These are phyloP conservation scores for Liopterus haemorrhoidalis DNA, from an alignment of 2,888 invertebrate genomes.

Conservation along the genomic window DNA sequence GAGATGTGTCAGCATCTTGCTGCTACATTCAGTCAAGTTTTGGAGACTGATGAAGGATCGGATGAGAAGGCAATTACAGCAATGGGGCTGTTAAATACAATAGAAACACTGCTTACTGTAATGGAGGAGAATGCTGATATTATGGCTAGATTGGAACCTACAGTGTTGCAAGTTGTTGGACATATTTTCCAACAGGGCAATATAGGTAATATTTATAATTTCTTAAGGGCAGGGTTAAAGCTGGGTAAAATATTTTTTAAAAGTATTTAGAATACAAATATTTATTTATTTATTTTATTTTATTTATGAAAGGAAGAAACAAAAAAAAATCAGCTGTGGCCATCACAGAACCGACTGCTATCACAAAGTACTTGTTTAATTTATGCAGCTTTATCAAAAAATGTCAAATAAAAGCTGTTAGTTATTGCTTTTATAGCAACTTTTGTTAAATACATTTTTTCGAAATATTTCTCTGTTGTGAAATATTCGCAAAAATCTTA, in stretches of 20 bases:
- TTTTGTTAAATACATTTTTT: too few relatives aligned
- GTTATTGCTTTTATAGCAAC: background rate
- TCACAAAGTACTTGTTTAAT: background rate
- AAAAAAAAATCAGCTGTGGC: background rate
- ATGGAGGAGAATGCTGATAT: conserved; percentile 85
- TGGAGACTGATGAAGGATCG: conserved; percentile 78
- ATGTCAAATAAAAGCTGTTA: background rate
- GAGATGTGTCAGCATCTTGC: conserved; percentile 93
- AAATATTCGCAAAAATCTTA: too few relatives aligned
- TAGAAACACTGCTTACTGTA: conserved; percentile 89
- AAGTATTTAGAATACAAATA: conserved; percentile 18
- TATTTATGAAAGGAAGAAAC: background rate
- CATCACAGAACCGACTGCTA: background rate
- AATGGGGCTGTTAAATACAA: conserved; percentile 92
- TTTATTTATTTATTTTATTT: conserved; percentile 11
- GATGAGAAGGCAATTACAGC: conserved; percentile 97
- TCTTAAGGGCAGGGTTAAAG: too few relatives aligned
- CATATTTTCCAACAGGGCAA: conserved; percentile 70
- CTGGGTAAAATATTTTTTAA: conserved; percentile 71
- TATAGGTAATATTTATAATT: too few relatives aligned
- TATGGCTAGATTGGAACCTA: conserved; percentile 82
- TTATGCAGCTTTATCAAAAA: background rate
- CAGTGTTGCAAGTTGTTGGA: conserved; percentile 83
- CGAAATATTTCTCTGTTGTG: too few relatives aligned
- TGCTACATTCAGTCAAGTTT: conserved; percentile 65